Evolutionary conservation across 2,113 vertebrate genomes (phyloP).

Genomic region (Centrocercus urophasianus): DNA sequence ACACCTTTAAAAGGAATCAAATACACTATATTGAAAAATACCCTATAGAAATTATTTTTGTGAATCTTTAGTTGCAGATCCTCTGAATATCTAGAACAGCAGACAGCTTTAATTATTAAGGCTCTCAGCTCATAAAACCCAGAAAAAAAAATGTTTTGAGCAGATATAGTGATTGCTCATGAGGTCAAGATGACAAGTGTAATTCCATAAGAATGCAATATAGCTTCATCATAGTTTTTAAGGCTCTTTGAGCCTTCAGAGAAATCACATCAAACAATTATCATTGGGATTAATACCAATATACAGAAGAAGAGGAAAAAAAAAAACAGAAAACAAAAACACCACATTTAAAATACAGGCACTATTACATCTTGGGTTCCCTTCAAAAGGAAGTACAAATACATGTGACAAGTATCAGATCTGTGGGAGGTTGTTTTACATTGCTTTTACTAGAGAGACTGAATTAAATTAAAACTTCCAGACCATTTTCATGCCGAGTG

Average conservation of each 20-base stretch:
- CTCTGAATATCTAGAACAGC: background rate
- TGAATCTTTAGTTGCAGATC: background rate
- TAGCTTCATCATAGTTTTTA: background rate
- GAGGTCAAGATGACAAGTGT: background rate
- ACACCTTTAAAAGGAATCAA: background rate
- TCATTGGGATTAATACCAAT: background rate
- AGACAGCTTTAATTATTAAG: background rate
- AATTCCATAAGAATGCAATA: background rate
- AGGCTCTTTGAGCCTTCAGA: background rate
- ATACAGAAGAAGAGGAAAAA: background rate
- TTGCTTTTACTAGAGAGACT: background rate
- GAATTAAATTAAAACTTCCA: background rate
- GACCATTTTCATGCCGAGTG: background rate
- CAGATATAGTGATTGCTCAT: background rate
- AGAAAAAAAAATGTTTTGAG: background rate
- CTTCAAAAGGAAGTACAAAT: background rate
- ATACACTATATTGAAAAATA: background rate
- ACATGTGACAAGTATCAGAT: background rate
- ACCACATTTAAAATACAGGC: background rate
- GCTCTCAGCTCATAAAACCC: background rate
- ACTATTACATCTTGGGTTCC: background rate
- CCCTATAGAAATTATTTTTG: background rate
- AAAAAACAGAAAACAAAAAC: background rate
- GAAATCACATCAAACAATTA: background rate
- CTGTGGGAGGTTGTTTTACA: background rate